phyloP scores from a whole-genome alignment of 2,888 invertebrate genomes.

The Parnassius smintheus region DNA sequence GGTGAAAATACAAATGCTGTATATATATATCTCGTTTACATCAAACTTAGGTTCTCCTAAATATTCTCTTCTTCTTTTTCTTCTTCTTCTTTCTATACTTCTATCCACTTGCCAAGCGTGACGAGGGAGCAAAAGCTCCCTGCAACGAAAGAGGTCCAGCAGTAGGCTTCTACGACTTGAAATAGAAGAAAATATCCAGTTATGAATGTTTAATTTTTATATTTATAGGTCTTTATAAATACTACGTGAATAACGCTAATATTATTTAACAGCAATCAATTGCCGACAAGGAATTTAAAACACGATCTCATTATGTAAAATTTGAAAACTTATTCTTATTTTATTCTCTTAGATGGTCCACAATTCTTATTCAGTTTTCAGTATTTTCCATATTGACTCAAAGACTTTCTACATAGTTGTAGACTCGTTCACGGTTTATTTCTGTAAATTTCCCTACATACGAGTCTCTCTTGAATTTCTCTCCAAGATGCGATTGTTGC shows the following conservation, averaged over 20 bases:
- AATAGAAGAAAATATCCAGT: too few relatives aligned
- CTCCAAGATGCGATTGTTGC: constrained; percentile 29
- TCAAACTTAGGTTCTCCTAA: too few relatives aligned
- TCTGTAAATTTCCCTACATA: constrained; percentile 56
- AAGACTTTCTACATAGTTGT: constrained; percentile 37
- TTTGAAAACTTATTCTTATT: constrained; percentile 22
- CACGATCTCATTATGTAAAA: constrained; percentile 21
- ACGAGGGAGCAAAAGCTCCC: too few relatives aligned
- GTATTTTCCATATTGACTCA: constrained; percentile 37
- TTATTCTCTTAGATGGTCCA: constrained; percentile 25
- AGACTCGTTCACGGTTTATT: constrained; percentile 44
- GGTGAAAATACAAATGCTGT: too few relatives aligned
- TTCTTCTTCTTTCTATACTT: too few relatives aligned
- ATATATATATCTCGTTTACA: too few relatives aligned
- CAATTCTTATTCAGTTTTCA: constrained; percentile 28
- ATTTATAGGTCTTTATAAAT: too few relatives aligned
- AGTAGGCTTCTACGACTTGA: too few relatives aligned
- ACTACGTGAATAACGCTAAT: neutral
- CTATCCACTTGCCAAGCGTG: too few relatives aligned
- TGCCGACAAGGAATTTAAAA: constrained; percentile 5
- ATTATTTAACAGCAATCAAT: constrained; percentile 9
- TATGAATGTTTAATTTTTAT: too few relatives aligned
- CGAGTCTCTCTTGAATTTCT: constrained; percentile 28
- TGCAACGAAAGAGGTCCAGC: too few relatives aligned
- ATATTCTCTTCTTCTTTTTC: too few relatives aligned